Evolutionary conservation across 2,888 invertebrate genomes (phyloP), one percentile per base, ranked within the genome.

Genomic region (Synergus laeviventris): DNA sequence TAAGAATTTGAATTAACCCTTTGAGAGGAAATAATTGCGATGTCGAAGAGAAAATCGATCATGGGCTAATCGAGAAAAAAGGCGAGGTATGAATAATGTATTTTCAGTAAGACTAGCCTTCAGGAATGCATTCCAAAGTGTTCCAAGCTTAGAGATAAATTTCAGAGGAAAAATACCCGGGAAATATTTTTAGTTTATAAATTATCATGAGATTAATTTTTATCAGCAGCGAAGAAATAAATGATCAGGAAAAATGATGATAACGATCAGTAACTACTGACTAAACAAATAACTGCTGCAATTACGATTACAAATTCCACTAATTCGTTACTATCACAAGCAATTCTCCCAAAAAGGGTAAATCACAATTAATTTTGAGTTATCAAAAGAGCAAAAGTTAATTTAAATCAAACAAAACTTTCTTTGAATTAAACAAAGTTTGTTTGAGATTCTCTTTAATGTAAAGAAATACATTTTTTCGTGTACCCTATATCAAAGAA

Each of bases 61-160:
- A 59, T 60, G 21, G 73, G 61, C 39, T 36, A 64, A 73, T 36
- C 31, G 38, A 36, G n/a, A 38, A 64, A 62, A 36, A 39, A 38
- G 12, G 11, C 24, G 64, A n/a, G 64, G 39, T 61, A 79, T 80
- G 80, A 79, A 81, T 81, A 81, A 81, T 79, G 76, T 76, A 78
- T 81, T 78, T 78, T 64, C 74, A 61, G 42, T 49, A 38, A 62
- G 74, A 56, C 70, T 39, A 38, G 38, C 64, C 66, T 54, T 66
- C 64, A 54, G 42, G 39, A 54, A 70, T 39, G 73, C 79, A 79
- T 81, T 81, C 75, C 75, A 42, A 36, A 60, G 76, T 21, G 76
- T 73, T 76, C 54, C 39, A 60, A 62, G 74, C 76, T 66, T 70
- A 77, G 76, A 73, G 73, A 56, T 74, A 36, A 59, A 14, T 21